Evolutionary conservation across 2,888 invertebrate species (phyloP), one percentile per base, ranked within the genome.

Genomic region (Diarsia mendica): DNA sequence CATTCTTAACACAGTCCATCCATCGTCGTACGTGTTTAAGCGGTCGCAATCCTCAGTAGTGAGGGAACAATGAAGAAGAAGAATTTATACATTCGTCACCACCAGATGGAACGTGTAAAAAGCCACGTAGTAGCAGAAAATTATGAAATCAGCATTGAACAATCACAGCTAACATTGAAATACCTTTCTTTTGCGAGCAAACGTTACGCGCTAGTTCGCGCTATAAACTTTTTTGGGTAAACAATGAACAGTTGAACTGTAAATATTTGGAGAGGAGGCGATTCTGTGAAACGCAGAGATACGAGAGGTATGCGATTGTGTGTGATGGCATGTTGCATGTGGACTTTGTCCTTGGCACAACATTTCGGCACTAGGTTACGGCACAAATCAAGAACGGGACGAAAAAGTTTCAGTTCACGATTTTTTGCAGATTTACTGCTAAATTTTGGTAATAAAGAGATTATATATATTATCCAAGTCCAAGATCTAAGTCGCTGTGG

Each of bases 191-290:
- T 75, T 33, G 65, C 68, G 60, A 75, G 49, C 80, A 82, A 72
- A 75, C 68, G 61, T 48, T 84, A 75, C 68, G 48, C 61, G 53
- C 61, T 68, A 51, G 58, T 72, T 71, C 71, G 20, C 66, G 58
- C 85, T 61, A 70, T 83, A 85, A 82, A 82, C 74, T 78, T 82
- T 71, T 82, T 74, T 82, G 33, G 58, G 69, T 83, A 85, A 81
- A 85, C 85, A 85, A 70, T 55, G 77, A 74, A 72, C 66, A 74
- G 63, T 71, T 53, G 72, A 65, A 71, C 67, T 72, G 79, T 83
- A 83, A 83, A 85, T 85, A 85, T 85, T 83, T 84, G 68, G 65
- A 65, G 51, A 48, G 80, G 11, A 66, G 53, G 51, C 61, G 68
- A 48, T 78, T 55, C 60, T 67, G 63, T 67, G 83, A 79, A 69